phyloP scores from a whole-genome alignment of 2,797 vertebrate genomes.

The Meda fulgida region DNA sequence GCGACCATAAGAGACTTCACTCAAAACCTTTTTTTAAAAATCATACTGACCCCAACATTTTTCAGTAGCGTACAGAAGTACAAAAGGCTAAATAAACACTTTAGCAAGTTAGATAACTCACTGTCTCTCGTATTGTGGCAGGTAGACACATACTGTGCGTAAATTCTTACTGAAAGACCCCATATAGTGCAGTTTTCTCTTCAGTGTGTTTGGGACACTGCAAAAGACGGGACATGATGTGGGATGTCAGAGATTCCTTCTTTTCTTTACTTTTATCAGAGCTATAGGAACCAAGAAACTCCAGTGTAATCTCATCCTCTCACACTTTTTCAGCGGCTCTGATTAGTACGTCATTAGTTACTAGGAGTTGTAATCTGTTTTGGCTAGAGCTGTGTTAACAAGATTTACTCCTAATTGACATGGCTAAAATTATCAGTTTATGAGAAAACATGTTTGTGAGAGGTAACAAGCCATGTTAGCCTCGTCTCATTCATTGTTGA shows the following conservation, averaged over 20 bases:
- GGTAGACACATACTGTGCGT: too few relatives aligned
- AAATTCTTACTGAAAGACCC: background rate
- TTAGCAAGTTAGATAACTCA: background rate
- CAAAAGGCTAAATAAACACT: background rate
- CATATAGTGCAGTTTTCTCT: background rate
- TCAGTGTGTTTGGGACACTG: background rate
- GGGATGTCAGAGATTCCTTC: conserved; percentile 1
- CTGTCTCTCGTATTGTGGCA: background rate
- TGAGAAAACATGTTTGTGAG: conserved; percentile 49
- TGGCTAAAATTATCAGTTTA: conserved; percentile 70
- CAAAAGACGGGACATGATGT: background rate
- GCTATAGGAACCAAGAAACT: background rate
- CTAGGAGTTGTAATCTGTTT: conserved; percentile 67
- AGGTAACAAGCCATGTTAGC: conserved; percentile 24
- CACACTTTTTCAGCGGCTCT: conserved; percentile 10
- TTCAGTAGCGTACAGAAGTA: background rate
- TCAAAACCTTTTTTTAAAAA: background rate
- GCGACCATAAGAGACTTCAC: background rate
- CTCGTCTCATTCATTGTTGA: background rate
- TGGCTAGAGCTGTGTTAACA: conserved; percentile 68
- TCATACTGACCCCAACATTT: background rate
- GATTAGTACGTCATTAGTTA: conserved; percentile 70
- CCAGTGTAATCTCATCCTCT: background rate
- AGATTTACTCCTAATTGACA: conserved; percentile 72
- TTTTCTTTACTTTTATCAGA: conserved; percentile 6